Percentiles rank a stretch among this genome's conserved stretches.
These are phyloP conservation scores for Drosophila kanekoi DNA, from an alignment of 2,888 invertebrate genomes.

Conservation along the genomic window DNA sequence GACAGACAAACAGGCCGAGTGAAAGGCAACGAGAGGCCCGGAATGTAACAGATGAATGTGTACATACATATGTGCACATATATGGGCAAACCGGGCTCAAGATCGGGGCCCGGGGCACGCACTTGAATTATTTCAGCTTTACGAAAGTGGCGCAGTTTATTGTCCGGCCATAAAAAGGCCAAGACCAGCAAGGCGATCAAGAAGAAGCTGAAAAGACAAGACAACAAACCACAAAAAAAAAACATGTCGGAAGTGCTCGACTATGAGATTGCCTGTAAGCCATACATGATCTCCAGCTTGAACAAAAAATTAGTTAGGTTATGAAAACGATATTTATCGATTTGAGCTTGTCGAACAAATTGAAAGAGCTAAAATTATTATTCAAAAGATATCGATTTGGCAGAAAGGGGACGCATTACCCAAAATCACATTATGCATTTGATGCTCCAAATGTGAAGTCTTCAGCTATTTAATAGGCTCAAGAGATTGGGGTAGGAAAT, in stretches of 20 bases:
- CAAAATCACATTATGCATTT: too few species aligned
- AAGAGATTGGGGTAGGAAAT: too few species aligned
- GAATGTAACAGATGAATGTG: not conserved
- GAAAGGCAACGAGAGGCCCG: constrained; percentile 22
- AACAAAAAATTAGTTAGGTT: too few species aligned
- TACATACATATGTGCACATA: not conserved
- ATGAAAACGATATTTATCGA: too few species aligned
- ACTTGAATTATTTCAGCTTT: constrained; percentile 65
- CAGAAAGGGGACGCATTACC: too few species aligned
- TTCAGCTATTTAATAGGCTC: too few species aligned
- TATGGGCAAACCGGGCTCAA: constrained; percentile 25
- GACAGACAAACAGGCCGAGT: constrained; percentile 11
- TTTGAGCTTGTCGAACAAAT: too few species aligned
- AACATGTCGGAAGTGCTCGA: not conserved
- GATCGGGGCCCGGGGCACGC: constrained; percentile 42
- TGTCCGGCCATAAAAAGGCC: constrained; percentile 53
- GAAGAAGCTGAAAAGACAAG: constrained; percentile 6
- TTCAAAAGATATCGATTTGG: too few species aligned
- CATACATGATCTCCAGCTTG: too few species aligned
- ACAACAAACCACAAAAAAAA: constrained; percentile 4
- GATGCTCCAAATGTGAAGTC: too few species aligned
- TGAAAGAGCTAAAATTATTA: too few species aligned
- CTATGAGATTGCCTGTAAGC: not conserved
- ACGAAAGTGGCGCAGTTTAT: constrained; percentile 58
- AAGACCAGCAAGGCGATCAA: constrained; percentile 13